A percentile compares a stretch with the other conserved stretches of the same genome.
Conservation (phyloP, 2,797 vertebrate species). For the Garrulus glandarius region DNA sequence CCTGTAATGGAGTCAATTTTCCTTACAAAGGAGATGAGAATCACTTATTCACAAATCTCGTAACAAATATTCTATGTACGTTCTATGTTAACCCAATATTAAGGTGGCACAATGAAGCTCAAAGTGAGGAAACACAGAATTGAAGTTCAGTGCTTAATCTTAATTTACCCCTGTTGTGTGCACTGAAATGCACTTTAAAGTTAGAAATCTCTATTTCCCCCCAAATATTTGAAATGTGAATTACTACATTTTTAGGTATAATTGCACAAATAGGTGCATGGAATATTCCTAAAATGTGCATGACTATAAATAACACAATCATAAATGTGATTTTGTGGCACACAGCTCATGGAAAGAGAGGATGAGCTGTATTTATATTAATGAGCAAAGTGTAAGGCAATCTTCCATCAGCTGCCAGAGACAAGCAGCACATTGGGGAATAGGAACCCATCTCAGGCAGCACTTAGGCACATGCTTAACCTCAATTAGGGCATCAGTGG, state of each 20-base stretch:
- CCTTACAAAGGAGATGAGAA: slow-evolving; percentile 19
- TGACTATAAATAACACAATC: neutral
- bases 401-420: slow-evolving; percentile 1
- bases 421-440: neutral
- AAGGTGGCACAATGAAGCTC: neutral
- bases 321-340: neutral
- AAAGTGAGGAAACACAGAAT: neutral
- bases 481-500: neutral
- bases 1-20: slow-evolving; percentile 41
- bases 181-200: neutral
- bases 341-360: neutral
- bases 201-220: neutral
- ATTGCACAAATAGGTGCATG: neutral
- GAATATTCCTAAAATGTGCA: neutral
- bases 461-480: slow-evolving; percentile 21
- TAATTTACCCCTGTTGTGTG: neutral
- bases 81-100: neutral
- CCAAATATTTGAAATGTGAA: neutral
- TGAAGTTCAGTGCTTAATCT: neutral
- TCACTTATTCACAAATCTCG: neutral
- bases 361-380: slow-evolving; percentile 23
- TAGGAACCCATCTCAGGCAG: slow-evolving; percentile 10
- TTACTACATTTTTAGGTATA: neutral
- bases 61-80: neutral
- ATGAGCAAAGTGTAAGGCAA: slow-evolving; percentile 15